Base-by-base conservation (phyloP, 2,888 invertebrate species). In the Deilephila porcellus region DNA sequence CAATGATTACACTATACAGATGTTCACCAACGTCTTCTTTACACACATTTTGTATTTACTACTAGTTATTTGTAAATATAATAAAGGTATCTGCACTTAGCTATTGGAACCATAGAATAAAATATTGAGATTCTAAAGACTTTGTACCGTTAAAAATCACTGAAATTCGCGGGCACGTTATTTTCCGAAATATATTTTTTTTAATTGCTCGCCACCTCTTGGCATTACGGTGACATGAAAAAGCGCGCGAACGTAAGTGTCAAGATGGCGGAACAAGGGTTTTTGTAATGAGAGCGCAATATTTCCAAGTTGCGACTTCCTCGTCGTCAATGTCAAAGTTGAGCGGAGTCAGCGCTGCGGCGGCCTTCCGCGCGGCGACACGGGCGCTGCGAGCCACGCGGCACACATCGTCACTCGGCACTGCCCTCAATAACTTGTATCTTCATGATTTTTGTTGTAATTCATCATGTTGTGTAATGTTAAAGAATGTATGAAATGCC, bases 251-350 rank as follows among this genome's bases (percentile, higher is more conserved):
- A 81, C 79, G 70, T 78, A 82, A 80, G 81, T 79, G 83, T 72
- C 75, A 76, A 82, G 75, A 73, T 73, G 73, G 73, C 72, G 67
- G 73, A 72, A 72, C 72, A 56, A 73, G 70, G 52, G 70, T 70
- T 73, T 70, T 45, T 70, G 70, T 62, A 73, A 73, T 52, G 72
- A 72, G 74, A 72, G 75, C 75, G 76, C 76, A 76, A 76, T 79
- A 81, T 80, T 83, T 85, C 85, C 86, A 85, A 85, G 82, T 85
- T 86, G 81, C 80, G 84, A 84, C 82, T 88, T 88, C 88, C 87
- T 86, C 76, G 80, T 87, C 83, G 86, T 86, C 87, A 90, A 89
- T 89, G 90, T 86, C 88, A 85, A 75, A 79, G 82, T 80, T 80
- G 76, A 74, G 85, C 81, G 32, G 53, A 74, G 78, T 89, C 89